Evolutionary conservation across 2,113 vertebrate species (phyloP).

Genomic region (Strigops habroptila): DNA sequence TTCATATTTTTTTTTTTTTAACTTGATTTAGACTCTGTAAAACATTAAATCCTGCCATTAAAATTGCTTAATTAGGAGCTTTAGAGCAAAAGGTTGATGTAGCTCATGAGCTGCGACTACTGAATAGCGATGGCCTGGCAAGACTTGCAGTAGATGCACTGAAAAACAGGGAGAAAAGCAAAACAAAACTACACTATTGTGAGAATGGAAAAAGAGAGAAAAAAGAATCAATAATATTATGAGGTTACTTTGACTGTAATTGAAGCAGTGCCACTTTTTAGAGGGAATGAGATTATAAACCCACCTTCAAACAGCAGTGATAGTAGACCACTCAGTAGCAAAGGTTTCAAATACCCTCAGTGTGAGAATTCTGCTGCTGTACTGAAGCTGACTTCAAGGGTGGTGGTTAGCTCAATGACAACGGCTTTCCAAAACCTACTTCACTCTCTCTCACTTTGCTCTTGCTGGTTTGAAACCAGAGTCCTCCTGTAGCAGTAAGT

Average conservation of each 20-base stretch:
- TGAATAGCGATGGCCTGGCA: not conserved
- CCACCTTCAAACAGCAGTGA: not conserved
- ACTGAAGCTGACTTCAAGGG: not conserved
- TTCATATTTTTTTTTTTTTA: conserved; percentile 21
- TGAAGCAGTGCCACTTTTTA: not conserved
- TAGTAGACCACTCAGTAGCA: not conserved
- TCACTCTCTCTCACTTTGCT: not conserved
- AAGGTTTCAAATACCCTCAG: not conserved
- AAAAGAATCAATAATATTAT: too few species aligned
- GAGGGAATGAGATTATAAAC: not conserved
- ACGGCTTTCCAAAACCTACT: not conserved
- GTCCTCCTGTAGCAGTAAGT: not conserved
- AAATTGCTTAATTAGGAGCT: conserved; percentile 29
- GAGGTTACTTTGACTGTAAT: not conserved
- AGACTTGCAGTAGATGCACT: not conserved
- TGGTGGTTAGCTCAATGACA: not conserved
- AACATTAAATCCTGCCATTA: conserved; percentile 45
- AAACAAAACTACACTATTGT: not conserved
- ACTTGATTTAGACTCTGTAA: conserved; percentile 44
- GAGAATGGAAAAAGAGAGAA: not conserved
- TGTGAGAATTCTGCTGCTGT: not conserved
- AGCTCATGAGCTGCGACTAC: not conserved
- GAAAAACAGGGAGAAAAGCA: not conserved
- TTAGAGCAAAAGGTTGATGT: conserved; percentile 16
- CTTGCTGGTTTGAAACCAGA: not conserved